phyloP scores from a whole-genome alignment of 1,140 invertebrate genomes.

The Cyclargus thomasi region DNA sequence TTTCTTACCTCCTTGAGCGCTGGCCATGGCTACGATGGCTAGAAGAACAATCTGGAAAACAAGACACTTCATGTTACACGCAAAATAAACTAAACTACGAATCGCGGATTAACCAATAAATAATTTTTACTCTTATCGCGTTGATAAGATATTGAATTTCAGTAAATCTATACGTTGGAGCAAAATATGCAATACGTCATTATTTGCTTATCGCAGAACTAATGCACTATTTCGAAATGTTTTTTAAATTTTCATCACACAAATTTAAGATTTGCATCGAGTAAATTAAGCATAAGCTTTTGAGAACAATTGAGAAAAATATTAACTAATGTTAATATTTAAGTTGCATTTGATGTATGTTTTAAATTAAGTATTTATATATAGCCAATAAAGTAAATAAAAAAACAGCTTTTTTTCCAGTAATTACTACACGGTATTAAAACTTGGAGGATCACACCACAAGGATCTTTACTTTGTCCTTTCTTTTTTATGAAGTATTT shows the following conservation, averaged over 20 bases:
- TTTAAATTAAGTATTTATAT: too few relatives aligned
- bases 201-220: not conserved
- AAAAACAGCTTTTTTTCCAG: too few relatives aligned
- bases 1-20: conserved; percentile 34
- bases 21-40: conserved; percentile 34
- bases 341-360: too few relatives aligned
- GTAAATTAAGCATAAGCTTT: too few relatives aligned
- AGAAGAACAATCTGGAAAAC: conserved; percentile 37
- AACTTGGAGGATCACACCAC: too few relatives aligned
- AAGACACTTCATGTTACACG: conserved; percentile 26
- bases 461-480: not conserved
- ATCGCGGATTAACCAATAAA: not conserved
- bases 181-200: not conserved
- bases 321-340: too few relatives aligned
- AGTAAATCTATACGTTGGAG: not conserved
- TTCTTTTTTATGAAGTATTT: not conserved
- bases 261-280: too few relatives aligned
- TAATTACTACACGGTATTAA: too few relatives aligned
- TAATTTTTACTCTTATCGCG: not conserved
- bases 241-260: too few relatives aligned
- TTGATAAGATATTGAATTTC: not conserved
- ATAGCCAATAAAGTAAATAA: too few relatives aligned
- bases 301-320: too few relatives aligned
- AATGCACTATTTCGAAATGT: too few relatives aligned
- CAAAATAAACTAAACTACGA: not conserved